Base-by-base conservation (phyloP, 2,113 vertebrate species). In the Ptilonorhynchus violaceus region DNA sequence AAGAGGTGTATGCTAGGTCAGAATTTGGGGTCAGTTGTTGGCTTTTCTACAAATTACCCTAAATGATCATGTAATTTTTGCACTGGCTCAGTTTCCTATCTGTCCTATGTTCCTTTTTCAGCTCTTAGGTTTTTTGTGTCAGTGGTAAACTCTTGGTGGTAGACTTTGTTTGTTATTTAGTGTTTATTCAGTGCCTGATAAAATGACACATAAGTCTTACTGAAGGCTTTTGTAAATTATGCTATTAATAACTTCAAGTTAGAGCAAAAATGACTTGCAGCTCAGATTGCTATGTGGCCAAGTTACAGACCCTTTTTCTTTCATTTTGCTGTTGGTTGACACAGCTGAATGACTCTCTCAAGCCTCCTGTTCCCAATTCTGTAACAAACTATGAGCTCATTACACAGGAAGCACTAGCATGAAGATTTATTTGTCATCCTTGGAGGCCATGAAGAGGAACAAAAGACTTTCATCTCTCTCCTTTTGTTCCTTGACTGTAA, bases 371-470 rank as follows among this genome's bases (percentile, higher is more conserved):
- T 93, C 85, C 88, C 68, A 92, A 89, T 47, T 58, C 73, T 11
- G 1, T 77, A 94, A 72, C 85, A 81, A 93, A 63, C 72, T 75
- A 30, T 68, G 72, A 91, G 37, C 25, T 95, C 60, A 35, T 87
- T 78, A 37, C 79, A 83, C 39, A 47, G 77, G 72, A 93, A 96
- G 56, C 60, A 72, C 21, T 46, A 78, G 49, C 64, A 86, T 22
- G 67, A 44, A 93, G 90, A 92, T 91, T 86, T 95, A 95, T 87
- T 88, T 91, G 44, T 70, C 85, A 74, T 92, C 68, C 44, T 63
- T 91, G 69, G 72, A 92, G 85, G 72, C 82, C 75, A 56, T 72
- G 92, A 90, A 81, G 75, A 89, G 60, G 68, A 96, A 70, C 55
- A 93, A 80, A 88, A 70, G 47, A 56, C 66, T 96, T 86, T 85